phyloP scores from a whole-genome alignment of 2,888 invertebrate genomes.

The Hirtodrosophila cameraria region DNA sequence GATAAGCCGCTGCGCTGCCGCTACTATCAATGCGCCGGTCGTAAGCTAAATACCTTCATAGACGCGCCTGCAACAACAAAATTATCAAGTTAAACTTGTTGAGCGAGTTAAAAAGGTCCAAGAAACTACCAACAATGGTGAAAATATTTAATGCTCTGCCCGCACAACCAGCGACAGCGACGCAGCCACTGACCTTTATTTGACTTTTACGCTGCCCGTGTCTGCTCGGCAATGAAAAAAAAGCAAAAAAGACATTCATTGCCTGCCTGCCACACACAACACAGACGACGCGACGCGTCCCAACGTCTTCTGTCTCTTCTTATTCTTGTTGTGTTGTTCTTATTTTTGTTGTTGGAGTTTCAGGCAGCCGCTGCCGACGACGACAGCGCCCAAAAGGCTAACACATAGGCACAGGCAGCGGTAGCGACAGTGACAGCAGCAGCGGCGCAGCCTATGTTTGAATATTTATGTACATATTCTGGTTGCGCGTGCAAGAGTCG shows the following conservation, averaged over 20 bases:
- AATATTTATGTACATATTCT: slow-evolving; percentile 14
- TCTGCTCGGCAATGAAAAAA: slow-evolving; percentile 57
- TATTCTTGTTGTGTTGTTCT: slow-evolving; percentile 26
- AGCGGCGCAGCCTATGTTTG: slow-evolving; percentile 4
- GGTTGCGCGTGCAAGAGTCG: slow-evolving; percentile 30
- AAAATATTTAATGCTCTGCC: slow-evolving; percentile 61
- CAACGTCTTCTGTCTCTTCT: slow-evolving; percentile 3
- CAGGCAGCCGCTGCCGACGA: slow-evolving; percentile 28
- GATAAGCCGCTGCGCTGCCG: slow-evolving; percentile 54
- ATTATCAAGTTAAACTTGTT: slow-evolving; percentile 74
- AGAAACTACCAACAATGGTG: slow-evolving; percentile 71
- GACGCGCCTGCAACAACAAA: slow-evolving; percentile 51
- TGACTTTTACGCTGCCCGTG: slow-evolving; percentile 79
- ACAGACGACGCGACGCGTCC: slow-evolving; percentile 29
- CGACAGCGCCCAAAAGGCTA: no score
- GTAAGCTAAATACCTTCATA: slow-evolving; percentile 39
- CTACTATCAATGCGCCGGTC: slow-evolving; percentile 66
- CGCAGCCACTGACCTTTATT: slow-evolving; percentile 84
- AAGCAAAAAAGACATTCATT: slow-evolving; percentile 48
- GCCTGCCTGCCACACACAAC: slow-evolving; percentile 51
- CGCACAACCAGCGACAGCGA: slow-evolving; percentile 54
- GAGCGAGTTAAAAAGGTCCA: slow-evolving; percentile 66
- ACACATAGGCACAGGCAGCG: background rate
- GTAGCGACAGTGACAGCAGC: slow-evolving; percentile 1
- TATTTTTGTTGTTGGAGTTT: slow-evolving; percentile 35